A percentile compares a stretch with the other conserved stretches of the same genome.
phyloP scores from a whole-genome alignment of 2,888 invertebrate species.

The Volucella inanis region DNA sequence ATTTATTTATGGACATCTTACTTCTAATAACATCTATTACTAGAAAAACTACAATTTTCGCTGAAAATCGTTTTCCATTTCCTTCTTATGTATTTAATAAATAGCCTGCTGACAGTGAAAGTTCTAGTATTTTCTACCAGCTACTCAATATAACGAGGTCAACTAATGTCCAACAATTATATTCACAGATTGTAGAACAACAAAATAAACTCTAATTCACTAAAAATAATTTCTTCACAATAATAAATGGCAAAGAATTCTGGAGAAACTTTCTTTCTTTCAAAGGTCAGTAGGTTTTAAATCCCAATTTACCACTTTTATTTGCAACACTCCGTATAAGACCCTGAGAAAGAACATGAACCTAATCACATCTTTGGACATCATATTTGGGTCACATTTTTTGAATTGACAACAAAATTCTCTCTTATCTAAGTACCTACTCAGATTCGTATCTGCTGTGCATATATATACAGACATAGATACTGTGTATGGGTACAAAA shows the following conservation, averaged over 20 bases:
- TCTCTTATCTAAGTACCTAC: background rate
- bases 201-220: conserved; percentile 46
- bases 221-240: conserved; percentile 10
- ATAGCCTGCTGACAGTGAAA: conserved; percentile 51
- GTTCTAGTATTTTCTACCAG: conserved; percentile 30
- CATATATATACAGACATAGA: too few relatives aligned
- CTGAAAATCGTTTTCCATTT: conserved; percentile 36
- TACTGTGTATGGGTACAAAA: conserved; percentile 30
- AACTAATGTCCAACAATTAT: conserved; percentile 40
- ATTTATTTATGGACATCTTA: conserved; percentile 3
- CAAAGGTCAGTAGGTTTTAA: conserved; percentile 42
- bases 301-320: conserved; percentile 63
- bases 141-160: conserved; percentile 28
- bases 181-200: conserved; percentile 27
- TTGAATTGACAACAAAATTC: conserved; percentile 41
- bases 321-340: conserved; percentile 34
- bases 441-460: background rate
- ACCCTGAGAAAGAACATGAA: conserved; percentile 18
- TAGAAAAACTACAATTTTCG: conserved; percentile 24
- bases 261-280: conserved; percentile 48
- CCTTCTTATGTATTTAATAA: conserved; percentile 13
- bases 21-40: conserved; percentile 15
- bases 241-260: conserved; percentile 33
- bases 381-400: conserved; percentile 54
- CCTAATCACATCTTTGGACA: conserved; percentile 33